Conservation (phyloP, 2,113 vertebrate species). For the Stegostoma tigrinum region DNA sequence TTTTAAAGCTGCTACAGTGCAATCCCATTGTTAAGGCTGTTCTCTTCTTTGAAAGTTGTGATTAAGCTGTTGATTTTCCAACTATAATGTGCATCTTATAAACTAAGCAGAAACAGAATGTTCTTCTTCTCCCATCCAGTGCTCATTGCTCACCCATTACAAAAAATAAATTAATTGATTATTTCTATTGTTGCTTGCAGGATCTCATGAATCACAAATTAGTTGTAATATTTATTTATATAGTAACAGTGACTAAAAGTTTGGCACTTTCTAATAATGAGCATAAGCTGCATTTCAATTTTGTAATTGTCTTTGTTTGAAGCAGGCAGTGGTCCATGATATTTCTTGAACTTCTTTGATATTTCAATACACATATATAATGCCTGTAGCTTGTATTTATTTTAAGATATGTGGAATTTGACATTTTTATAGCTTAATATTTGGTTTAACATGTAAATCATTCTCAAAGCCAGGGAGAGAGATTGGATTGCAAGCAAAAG, state of each 20-base stretch:
- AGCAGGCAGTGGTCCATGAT: not conserved
- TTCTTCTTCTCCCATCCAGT: not conserved
- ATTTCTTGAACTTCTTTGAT: not conserved
- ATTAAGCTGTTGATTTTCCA: not conserved
- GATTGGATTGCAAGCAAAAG: not conserved
- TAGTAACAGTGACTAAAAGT: not conserved
- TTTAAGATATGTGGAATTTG: not conserved
- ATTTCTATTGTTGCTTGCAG: not conserved
- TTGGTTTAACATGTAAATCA: not conserved
- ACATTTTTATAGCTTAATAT: not conserved
- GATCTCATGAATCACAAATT: not conserved
- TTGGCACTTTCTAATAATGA: not conserved
- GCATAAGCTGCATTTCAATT: not conserved
- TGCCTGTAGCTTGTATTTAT: not conserved
- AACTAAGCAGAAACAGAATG: not conserved
- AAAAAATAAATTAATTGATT: not conserved
- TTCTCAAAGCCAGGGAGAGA: not conserved
- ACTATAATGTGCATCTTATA: not conserved
- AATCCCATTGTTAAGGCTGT: not conserved
- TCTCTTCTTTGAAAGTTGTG: not conserved
- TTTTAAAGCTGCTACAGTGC: not conserved
- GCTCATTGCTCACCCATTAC: not conserved
- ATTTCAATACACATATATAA: not conserved
- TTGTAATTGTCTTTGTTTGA: not conserved
- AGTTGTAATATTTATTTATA: not conserved